phyloP scores from a whole-genome alignment of 2,113 vertebrate species.

The Platichthys flesus region DNA sequence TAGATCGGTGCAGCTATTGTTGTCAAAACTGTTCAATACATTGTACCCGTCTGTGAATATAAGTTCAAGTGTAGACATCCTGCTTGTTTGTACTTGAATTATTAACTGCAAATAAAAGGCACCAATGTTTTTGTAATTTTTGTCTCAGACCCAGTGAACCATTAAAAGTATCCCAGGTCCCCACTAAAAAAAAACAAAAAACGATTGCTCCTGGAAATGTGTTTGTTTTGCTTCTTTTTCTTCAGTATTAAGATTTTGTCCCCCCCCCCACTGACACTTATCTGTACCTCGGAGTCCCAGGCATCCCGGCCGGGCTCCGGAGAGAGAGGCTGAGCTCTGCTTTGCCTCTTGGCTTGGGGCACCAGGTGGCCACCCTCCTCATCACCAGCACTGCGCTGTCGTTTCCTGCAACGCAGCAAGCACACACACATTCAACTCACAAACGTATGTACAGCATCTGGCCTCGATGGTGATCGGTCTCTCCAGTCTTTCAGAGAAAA shows the following conservation, averaged over 20 bases:
- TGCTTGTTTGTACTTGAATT: neutral
- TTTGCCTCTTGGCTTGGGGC: slow-evolving; percentile 89
- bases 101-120: neutral
- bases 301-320: slow-evolving; percentile 85
- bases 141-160: no score
- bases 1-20: neutral
- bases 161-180: no score
- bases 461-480: no score
- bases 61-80: neutral
- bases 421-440: neutral
- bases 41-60: neutral
- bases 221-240: no score
- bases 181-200: neutral
- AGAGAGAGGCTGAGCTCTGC: slow-evolving; percentile 82
- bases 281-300: slow-evolving; percentile 94
- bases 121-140: neutral
- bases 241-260: no score
- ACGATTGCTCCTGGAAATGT: no score
- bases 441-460: neutral
- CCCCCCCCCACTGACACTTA: no score
- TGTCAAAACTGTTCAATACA: neutral
- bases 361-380: slow-evolving; percentile 86
- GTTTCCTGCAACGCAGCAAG: slow-evolving; percentile 84
- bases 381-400: slow-evolving; percentile 87
- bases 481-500: no score